Evolutionary conservation across 30 jellyfish, hydroid and myxozoan genomes (phyloP), one percentile per base, ranked within the genome.

Genomic region (Rhopilema esculentum): DNA sequence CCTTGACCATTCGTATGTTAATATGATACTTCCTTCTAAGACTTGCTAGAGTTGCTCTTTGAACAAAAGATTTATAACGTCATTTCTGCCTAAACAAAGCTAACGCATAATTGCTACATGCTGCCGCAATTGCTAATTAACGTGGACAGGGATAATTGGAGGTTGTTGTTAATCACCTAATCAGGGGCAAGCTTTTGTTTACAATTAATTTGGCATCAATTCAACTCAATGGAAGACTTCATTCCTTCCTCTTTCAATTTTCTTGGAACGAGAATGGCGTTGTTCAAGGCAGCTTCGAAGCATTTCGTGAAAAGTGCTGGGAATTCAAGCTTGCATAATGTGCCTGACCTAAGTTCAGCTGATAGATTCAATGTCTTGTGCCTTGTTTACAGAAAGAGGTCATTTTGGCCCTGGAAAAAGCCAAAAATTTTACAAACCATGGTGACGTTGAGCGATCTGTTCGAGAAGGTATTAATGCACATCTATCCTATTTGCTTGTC

Each of bases 371-470:
- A 80, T 6, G 75, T 61, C 17, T 61, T 93, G 21, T 93, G 96
- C 27, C 25, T 93, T 27, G 98, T 88, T 27, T 79, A 82, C 27
- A 66, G 95, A 75, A 88, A 88, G 72, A 88, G 63, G 20, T 66
- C 93, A 30, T 88, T 93, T 65, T 93, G 98, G 98, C 87, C 88
- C n/a, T 93, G 98, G 98, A 83, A 88, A 73, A 82, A 77, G 52
- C 91, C 97, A 27, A 88, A 93, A 80, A 69, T 88, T 9, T 40
- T 49, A 50, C 97, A 96, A 57, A 93, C 98, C 16, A 92, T 88
- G 93, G 72, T 88, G 9, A 79, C 86, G 33, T 63, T 93, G 84
- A 76, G 89, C 21, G 97, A 93, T 84, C 23, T 93, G 27, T 30
- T 93, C 19, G 79, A 57, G 26, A 61, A 61, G 92, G 98, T 93